Evolutionary conservation across 2,888 invertebrate species (phyloP).

Genomic region (Drosophila barbarae): DNA sequence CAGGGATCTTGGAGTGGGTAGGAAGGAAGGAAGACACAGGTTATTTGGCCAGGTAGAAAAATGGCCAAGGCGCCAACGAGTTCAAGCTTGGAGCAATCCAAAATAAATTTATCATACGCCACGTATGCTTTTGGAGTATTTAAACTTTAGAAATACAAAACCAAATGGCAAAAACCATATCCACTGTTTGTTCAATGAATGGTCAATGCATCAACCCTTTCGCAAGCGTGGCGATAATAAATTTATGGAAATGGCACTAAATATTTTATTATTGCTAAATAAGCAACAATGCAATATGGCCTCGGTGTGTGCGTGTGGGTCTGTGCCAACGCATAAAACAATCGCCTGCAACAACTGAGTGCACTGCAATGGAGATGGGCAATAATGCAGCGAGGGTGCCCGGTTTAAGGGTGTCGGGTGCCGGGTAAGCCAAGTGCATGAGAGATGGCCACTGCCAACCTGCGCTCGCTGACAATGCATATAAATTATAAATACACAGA

Average conservation of each 20-base stretch:
- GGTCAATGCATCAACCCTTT: slow-evolving; percentile 17
- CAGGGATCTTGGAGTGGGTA: neutral
- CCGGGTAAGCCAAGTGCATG: slow-evolving; percentile 19
- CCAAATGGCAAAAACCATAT: slow-evolving; percentile 3
- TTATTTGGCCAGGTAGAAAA: slow-evolving; percentile 1
- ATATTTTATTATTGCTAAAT: slow-evolving; percentile 74
- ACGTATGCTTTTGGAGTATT: slow-evolving; percentile 39
- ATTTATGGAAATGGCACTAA: slow-evolving; percentile 70
- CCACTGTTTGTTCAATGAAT: slow-evolving; percentile 29
- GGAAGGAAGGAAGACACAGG: neutral
- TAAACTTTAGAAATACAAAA: slow-evolving; percentile 23
- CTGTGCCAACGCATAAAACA: slow-evolving; percentile 60
- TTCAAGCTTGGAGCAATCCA: slow-evolving; percentile 41
- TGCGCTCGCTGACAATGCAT: slow-evolving; percentile 69
- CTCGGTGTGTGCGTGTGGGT: neutral
- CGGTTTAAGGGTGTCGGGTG: neutral
- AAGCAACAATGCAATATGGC: slow-evolving; percentile 66
- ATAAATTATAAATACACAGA: slow-evolving; percentile 68
- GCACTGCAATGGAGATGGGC: slow-evolving; percentile 33
- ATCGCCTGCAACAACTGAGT: slow-evolving; percentile 65
- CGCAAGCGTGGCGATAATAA: slow-evolving; percentile 57
- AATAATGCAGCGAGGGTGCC: neutral
- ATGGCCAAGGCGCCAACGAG: neutral
- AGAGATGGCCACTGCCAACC: slow-evolving; percentile 44
- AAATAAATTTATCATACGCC: slow-evolving; percentile 56